Evolutionary conservation across 1,140 invertebrate species (phyloP).

Genomic region (Macrosteles quadrilineatus): DNA sequence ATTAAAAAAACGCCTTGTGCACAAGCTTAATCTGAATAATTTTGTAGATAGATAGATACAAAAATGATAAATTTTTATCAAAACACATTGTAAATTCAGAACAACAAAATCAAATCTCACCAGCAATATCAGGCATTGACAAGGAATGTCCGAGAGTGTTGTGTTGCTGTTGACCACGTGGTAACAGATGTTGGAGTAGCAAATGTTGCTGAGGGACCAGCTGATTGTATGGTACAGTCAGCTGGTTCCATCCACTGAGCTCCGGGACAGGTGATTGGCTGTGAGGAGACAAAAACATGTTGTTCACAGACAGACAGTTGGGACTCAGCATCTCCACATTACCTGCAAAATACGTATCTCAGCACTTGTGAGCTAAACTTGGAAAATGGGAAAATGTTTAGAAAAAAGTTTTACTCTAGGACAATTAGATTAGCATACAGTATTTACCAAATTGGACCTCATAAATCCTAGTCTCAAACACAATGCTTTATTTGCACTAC

Average conservation of each 20-base stretch:
- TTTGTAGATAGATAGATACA: too few relatives aligned
- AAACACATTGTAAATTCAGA: too few relatives aligned
- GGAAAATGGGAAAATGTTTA: too few relatives aligned
- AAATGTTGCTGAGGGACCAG: neutral
- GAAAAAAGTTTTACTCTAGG: too few relatives aligned
- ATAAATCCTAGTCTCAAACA: too few relatives aligned
- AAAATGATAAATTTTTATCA: too few relatives aligned
- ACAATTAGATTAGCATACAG: too few relatives aligned
- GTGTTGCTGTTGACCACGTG: neutral
- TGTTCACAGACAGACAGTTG: slow-evolving; percentile 4
- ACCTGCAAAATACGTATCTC: slow-evolving; percentile 9
- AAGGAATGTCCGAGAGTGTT: slow-evolving; percentile 18
- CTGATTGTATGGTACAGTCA: slow-evolving; percentile 4
- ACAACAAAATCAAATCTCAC: slow-evolving; percentile 2
- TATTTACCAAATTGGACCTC: too few relatives aligned
- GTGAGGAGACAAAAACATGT: slow-evolving; percentile 7
- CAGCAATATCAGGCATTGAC: slow-evolving; percentile 29
- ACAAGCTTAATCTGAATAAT: too few relatives aligned
- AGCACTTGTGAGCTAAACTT: too few relatives aligned
- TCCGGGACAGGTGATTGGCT: neutral
- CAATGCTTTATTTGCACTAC: too few relatives aligned
- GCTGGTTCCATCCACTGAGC: neutral
- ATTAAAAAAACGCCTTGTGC: too few relatives aligned
- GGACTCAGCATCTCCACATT: neutral
- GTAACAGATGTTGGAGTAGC: slow-evolving; percentile 16